Percentiles rank a stretch among this genome's conserved stretches.
Evolutionary conservation across 2,113 vertebrate genomes (phyloP).

Genomic region (Eclectus roratus): DNA sequence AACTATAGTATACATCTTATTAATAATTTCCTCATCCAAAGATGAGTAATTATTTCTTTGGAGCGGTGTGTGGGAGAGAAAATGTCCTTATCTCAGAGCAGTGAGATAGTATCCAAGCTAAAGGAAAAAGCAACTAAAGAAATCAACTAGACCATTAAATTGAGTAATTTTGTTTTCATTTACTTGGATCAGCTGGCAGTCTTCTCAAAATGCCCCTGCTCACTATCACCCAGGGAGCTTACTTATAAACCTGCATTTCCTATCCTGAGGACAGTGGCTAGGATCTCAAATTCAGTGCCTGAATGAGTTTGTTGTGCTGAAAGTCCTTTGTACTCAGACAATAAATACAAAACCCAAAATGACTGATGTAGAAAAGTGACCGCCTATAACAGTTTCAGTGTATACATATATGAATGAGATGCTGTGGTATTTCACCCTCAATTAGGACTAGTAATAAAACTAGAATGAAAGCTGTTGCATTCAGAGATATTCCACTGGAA

Average conservation of each 20-base stretch:
- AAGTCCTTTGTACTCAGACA: not conserved
- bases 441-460: not conserved
- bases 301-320: not conserved
- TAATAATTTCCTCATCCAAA: not conserved
- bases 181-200: not conserved
- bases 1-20: not conserved
- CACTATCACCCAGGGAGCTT: not conserved
- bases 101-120: not conserved
- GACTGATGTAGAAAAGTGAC: not conserved
- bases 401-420: rapidly evolving
- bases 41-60: not conserved
- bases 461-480: not conserved
- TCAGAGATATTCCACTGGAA: not conserved
- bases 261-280: not conserved
- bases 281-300: not conserved
- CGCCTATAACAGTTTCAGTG: rapidly evolving
- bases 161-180: not conserved
- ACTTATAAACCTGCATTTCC: not conserved
- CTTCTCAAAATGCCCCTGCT: not conserved
- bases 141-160: not conserved
- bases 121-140: not conserved
- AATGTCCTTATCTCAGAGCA: not conserved
- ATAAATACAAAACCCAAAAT: not conserved
- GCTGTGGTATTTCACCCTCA: not conserved
- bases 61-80: not conserved